phyloP scores from a whole-genome alignment of 2,113 vertebrate species.

The Tachuris rubrigastra region DNA sequence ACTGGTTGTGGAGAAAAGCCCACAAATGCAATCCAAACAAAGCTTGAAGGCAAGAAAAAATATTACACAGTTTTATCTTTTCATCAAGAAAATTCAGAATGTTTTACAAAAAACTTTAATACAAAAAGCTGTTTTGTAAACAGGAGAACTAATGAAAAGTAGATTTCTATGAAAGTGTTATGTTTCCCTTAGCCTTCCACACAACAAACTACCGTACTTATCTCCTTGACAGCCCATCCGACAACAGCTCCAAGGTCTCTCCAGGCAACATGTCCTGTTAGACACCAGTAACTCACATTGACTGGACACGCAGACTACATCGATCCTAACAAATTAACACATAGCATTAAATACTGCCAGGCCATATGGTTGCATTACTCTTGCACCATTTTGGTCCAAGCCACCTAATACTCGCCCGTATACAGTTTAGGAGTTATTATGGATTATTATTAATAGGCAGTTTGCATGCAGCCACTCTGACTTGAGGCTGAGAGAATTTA shows the following conservation, averaged over 20 bases:
- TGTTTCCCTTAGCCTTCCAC: not conserved
- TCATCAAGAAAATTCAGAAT: constrained; percentile 7
- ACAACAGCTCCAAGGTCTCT: not conserved
- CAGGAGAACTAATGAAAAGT: not conserved
- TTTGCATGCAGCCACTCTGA: not conserved
- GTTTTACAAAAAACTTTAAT: not conserved
- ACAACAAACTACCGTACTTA: fast-evolving
- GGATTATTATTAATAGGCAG: not conserved
- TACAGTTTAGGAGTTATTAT: not conserved
- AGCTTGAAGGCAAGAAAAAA: constrained; percentile 19
- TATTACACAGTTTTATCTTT: constrained; percentile 13
- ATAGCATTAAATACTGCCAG: not conserved
- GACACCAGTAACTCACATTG: not conserved
- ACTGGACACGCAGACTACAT: not conserved
- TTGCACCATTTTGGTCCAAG: not conserved
- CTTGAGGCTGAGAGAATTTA: not conserved
- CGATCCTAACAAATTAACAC: not conserved
- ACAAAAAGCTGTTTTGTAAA: constrained; percentile 8
- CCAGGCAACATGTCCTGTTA: not conserved
- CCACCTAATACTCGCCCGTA: not conserved
- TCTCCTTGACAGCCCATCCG: fast-evolving
- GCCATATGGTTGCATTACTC: fast-evolving
- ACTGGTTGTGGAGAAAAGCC: not conserved
- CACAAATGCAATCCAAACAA: constrained; percentile 10
- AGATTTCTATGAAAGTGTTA: not conserved